phyloP scores from a whole-genome alignment of 2,113 vertebrate species.

The Falcunculus frontatus region DNA sequence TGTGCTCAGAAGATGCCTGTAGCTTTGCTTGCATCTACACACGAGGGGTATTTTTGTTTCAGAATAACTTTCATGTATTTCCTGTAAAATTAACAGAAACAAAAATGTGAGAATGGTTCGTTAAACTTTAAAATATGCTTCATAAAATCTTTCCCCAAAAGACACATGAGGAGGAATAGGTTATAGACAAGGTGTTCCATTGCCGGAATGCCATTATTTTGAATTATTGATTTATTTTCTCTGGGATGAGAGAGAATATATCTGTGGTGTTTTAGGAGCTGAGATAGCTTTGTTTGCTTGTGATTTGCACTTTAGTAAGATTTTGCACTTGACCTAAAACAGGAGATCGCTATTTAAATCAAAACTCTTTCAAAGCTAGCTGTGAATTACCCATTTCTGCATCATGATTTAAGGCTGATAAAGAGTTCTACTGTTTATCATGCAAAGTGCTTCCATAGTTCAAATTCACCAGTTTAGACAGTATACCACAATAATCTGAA shows the following conservation, averaged over 20 bases:
- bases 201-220: neutral
- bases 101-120: neutral
- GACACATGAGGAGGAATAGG: neutral
- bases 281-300: neutral
- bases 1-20: neutral
- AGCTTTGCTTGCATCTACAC: neutral
- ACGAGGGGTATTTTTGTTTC: neutral
- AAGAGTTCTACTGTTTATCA: constrained; percentile 10
- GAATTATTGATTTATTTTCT: neutral
- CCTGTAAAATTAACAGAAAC: constrained; percentile 3
- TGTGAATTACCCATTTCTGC: constrained; percentile 9
- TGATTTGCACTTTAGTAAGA: neutral
- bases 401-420: neutral
- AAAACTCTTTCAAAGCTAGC: neutral
- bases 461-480: constrained; percentile 3
- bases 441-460: neutral
- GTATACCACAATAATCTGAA: neutral
- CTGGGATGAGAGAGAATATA: neutral
- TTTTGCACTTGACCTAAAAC: constrained; percentile 25
- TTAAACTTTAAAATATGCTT: constrained; percentile 7
- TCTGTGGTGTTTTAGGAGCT: neutral
- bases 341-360: neutral
- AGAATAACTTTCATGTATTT: neutral
- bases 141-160: neutral
- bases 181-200: neutral